Conservation (phyloP, 2,113 vertebrate species). For the Eptesicus fuscus region DNA sequence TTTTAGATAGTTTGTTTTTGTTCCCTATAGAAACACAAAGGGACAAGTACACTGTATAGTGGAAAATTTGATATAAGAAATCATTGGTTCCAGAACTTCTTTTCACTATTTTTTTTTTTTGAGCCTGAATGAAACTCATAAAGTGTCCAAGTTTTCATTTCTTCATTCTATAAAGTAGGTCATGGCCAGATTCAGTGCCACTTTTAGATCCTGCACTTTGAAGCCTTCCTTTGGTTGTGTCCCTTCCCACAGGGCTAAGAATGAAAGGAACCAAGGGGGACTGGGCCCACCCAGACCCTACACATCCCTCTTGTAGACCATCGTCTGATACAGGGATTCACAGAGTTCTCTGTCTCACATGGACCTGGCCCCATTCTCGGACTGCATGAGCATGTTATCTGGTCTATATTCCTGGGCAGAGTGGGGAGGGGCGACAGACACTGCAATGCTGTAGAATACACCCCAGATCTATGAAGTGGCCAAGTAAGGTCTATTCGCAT, state of each 20-base stretch:
- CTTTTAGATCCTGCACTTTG: not conserved
- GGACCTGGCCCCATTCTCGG: not conserved
- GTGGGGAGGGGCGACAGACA: too few species aligned
- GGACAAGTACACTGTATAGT: not conserved
- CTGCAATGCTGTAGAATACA: not conserved
- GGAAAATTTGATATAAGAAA: not conserved
- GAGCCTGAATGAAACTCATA: not conserved
- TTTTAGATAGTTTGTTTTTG: not conserved
- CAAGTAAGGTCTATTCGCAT: not conserved
- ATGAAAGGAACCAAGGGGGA: not conserved
- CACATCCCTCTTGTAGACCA: not conserved
- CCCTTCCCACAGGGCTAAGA: not conserved
- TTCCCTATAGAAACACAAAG: not conserved
- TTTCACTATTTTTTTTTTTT: not conserved
- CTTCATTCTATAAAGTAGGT: not conserved
- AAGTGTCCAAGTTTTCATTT: not conserved
- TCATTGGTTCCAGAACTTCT: not conserved
- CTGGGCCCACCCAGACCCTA: not conserved
- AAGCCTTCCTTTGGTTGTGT: not conserved
- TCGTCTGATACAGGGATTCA: not conserved
- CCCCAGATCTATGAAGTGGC: not conserved
- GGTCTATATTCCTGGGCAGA: not conserved
- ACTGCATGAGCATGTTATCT: not conserved
- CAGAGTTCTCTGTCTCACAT: not conserved
- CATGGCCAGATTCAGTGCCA: not conserved